Base-by-base conservation (phyloP, 1,140 invertebrate genomes). In the Anthonomus grandis region DNA sequence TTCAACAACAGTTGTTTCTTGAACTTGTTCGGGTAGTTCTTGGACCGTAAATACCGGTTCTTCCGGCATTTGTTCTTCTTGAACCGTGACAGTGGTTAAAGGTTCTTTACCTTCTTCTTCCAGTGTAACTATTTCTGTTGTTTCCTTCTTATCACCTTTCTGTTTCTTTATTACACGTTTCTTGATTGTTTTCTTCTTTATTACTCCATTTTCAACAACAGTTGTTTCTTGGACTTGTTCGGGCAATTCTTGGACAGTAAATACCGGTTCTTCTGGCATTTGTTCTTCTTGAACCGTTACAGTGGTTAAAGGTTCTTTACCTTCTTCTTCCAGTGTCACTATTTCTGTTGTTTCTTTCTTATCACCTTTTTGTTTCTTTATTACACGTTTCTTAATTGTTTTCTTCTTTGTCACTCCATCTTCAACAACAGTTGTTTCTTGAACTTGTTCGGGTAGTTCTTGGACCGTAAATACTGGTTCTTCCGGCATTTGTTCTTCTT, bases 271-370 rank as follows among this genome's bases (percentile, higher is more conserved):
- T 60, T 67, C 63, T 24, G 62, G 49, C 10, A 62, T 15, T 45
- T 68, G 57, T 13, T 53, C 1, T 39, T 39, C 60, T 41, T 66
- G 57, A 19, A 66, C 53, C 57, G 62, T 61, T 49, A 67, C 61
- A 38, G 63, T 65, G 53, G 54, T 38, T 59, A 61, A 13, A 22
- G 48, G 37, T 60, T 45, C 31, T 51, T 71, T 70, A 10, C 64
- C 66, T 47, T 68, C 62, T 61, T 74, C 70, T 47, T 74, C 66
- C 1, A 72, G 67, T 8, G 64, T 72, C 0, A 69, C 65, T 51
- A 72, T 70, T 62, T 72, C 57, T 0, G 61, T 68, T 6, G 64
- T 62, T 47, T 67, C 63, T 46, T 62, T 60, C 41, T 63, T 67
- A 18, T 42, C 57, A n/a, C 57, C 66, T 53, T 63, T 61, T 15